Evolutionary conservation across 2,797 vertebrate genomes (phyloP).

Genomic region (Toxotes lorentzi): DNA sequence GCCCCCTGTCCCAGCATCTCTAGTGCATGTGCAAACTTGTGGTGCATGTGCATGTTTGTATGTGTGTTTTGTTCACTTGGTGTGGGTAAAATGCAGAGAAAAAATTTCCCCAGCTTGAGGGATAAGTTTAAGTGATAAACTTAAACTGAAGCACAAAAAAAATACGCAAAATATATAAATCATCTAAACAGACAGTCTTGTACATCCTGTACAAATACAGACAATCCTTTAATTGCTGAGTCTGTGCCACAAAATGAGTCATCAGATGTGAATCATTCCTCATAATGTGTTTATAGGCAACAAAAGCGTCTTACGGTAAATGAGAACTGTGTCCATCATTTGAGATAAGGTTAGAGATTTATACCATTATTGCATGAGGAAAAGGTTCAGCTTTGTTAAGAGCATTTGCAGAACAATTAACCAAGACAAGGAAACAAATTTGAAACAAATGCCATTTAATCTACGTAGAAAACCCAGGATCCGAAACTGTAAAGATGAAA

Average conservation of each 20-base stretch:
- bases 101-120: too few species aligned
- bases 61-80: too few species aligned
- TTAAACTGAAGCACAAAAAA: not conserved
- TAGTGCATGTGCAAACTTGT: too few species aligned
- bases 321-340: not conserved
- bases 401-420: not conserved
- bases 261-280: conserved; percentile 27
- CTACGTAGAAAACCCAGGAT: not conserved
- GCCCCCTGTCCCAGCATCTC: too few species aligned
- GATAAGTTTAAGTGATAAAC: too few species aligned
- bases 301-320: not conserved
- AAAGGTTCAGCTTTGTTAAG: not conserved
- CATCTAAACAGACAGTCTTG: not conserved
- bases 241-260: conserved; percentile 25
- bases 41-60: too few species aligned
- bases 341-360: conserved; percentile 17
- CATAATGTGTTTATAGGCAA: not conserved
- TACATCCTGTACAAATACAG: not conserved
- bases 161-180: not conserved
- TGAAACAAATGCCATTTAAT: not conserved
- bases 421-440: not conserved
- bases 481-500: not conserved
- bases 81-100: too few species aligned
- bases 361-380: not conserved
- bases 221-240: conserved; percentile 7